Evolutionary conservation across 92 coral and sea anemone species (phyloP).

Genomic region (Zoanthus solanderi): DNA sequence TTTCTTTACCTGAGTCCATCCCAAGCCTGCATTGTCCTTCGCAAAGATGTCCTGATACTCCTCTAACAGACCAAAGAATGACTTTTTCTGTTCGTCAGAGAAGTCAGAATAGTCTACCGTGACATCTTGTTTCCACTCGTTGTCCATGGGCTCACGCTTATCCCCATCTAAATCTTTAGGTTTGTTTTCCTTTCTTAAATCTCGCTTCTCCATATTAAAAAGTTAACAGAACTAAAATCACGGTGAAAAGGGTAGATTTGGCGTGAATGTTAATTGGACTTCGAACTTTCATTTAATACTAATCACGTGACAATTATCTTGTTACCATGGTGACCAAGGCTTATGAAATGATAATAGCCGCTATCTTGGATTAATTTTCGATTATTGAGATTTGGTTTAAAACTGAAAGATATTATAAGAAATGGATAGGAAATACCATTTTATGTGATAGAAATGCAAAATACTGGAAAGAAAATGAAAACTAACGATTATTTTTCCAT

Average conservation of each 20-base stretch:
- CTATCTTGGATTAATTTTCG: too few species aligned
- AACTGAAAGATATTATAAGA: too few species aligned
- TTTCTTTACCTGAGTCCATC: constrained; percentile 19
- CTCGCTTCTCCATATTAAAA: constrained; percentile 3
- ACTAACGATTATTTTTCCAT: too few species aligned
- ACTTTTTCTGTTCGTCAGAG: constrained; percentile 41
- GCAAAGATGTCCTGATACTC: constrained; percentile 60
- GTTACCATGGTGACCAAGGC: too few species aligned
- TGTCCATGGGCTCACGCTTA: not conserved
- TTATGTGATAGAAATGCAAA: too few species aligned
- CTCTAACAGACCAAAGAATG: constrained; percentile 39
- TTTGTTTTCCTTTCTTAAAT: not conserved
- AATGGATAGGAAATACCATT: too few species aligned
- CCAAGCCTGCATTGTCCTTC: constrained; percentile 37
- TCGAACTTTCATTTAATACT: too few species aligned
- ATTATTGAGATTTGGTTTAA: too few species aligned
- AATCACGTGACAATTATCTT: too few species aligned
- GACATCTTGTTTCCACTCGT: constrained; percentile 31
- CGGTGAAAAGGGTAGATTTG: constrained; percentile 41
- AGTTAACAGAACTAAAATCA: constrained; percentile 31
- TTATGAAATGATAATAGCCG: too few species aligned
- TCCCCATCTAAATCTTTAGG: not conserved
- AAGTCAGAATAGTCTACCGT: constrained; percentile 23
- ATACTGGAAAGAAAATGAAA: too few species aligned
- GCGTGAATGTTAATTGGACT: too few species aligned